A percentile compares a stretch with the other conserved stretches of the same genome.
Conservation (phyloP, 2,888 invertebrate species). For the Brachynemurus nebulosus region DNA sequence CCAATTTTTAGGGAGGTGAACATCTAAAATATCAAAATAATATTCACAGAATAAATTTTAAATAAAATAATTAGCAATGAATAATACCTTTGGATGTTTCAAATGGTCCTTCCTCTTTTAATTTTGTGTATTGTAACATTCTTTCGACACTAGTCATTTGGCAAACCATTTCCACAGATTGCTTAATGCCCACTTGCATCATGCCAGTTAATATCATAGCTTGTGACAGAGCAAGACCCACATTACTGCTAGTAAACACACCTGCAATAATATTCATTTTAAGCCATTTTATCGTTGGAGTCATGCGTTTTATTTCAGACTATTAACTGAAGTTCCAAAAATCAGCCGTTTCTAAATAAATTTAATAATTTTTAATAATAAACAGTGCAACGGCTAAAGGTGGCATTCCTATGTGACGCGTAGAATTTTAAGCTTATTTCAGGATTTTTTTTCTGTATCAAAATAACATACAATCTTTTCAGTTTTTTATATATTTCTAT, state of each 20-base stretch:
- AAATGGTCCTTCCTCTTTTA: conserved; percentile 46
- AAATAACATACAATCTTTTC: no score
- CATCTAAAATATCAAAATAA: conserved; percentile 23
- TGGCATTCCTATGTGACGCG: no score
- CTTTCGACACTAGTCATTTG: conserved; percentile 73
- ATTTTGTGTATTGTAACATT: conserved; percentile 62
- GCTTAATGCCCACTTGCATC: conserved; percentile 67
- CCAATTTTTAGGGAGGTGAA: conserved; percentile 48
- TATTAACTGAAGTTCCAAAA: no score
- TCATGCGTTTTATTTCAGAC: no score
- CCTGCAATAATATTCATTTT: no score
- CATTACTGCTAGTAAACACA: conserved; percentile 36
- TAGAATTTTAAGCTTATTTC: no score
- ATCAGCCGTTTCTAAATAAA: no score
- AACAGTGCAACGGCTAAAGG: no score
- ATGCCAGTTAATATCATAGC: conserved; percentile 44
- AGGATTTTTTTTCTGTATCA: no score
- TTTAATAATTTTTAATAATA: no score
- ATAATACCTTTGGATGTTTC: conserved; percentile 17
- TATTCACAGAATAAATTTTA: not conserved
- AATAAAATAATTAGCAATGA: not conserved
- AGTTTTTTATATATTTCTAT: no score
- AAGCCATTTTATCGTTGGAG: no score
- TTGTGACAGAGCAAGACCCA: conserved; percentile 52
- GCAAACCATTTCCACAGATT: conserved; percentile 67